Conservation (phyloP, 2,797 vertebrate genomes). For the Propithecus perrieri region DNA sequence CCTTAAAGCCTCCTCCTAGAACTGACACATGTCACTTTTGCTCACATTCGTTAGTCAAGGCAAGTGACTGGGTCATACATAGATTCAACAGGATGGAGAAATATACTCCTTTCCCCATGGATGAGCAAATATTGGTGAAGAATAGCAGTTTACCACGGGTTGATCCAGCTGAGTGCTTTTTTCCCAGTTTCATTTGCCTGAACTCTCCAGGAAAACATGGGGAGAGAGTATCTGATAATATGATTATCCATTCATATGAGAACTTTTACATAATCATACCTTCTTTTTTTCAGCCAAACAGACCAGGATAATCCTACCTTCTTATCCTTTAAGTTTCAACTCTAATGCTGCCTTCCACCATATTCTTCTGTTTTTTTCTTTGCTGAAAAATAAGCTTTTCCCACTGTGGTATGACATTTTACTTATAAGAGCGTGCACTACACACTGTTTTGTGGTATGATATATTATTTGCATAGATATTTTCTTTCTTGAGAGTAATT, state of each 20-base stretch:
- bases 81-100: not conserved
- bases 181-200: not conserved
- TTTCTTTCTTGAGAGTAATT: conserved; percentile 35
- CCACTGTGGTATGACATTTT: not conserved
- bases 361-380: not conserved
- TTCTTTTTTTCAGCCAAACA: not conserved
- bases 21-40: not conserved
- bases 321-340: conserved; percentile 23
- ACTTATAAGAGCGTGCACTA: not conserved
- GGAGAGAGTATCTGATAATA: not conserved
- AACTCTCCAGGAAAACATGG: not conserved
- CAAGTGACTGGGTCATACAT: not conserved
- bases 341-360: not conserved
- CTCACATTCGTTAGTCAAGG: not conserved
- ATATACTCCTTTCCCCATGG: not conserved
- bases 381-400: conserved; percentile 9
- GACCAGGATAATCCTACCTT: not conserved
- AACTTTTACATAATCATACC: not conserved
- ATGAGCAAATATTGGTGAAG: not conserved
- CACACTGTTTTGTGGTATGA: not conserved
- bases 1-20: not conserved
- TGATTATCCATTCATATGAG: not conserved
- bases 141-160: not conserved
- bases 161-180: not conserved
- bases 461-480: conserved; percentile 29